A percentile compares a stretch with the other conserved stretches of the same genome.
phyloP scores from a whole-genome alignment of 2,888 invertebrate species.

The Cosmia trapezina region DNA sequence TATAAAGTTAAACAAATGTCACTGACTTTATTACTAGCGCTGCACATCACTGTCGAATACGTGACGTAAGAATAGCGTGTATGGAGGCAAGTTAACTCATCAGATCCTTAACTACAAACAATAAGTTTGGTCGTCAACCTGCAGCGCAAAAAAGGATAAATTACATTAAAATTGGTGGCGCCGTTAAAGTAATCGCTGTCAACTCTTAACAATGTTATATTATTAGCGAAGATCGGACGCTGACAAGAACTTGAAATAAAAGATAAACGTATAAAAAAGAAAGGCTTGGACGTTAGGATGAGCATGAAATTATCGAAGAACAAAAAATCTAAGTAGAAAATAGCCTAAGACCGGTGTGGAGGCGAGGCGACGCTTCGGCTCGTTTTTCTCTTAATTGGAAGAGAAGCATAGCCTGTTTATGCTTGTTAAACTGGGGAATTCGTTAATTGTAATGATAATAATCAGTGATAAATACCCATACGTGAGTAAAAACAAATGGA shows the following conservation, averaged over 20 bases:
- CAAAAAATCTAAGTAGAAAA: constrained; percentile 70
- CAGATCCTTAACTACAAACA: constrained; percentile 46
- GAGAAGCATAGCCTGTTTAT: constrained; percentile 60
- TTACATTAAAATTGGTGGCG: constrained; percentile 65
- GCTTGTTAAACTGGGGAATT: constrained; percentile 56
- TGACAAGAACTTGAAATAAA: constrained; percentile 52
- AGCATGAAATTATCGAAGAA: constrained; percentile 70
- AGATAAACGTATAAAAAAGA: constrained; percentile 62
- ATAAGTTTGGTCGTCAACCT: constrained; percentile 57
- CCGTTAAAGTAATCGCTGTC: constrained; percentile 62
- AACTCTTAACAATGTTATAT: constrained; percentile 63
- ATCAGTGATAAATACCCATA: constrained; percentile 58
- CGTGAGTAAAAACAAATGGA: constrained; percentile 49
- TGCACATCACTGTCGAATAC: constrained; percentile 32
- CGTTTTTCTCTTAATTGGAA: constrained; percentile 68
- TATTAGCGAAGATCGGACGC: constrained; percentile 55
- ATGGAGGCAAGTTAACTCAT: constrained; percentile 33
- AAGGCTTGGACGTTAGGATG: constrained; percentile 65
- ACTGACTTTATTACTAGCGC: constrained; percentile 51
- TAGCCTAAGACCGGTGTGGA: constrained; percentile 66
- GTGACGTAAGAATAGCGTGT: constrained; percentile 39
- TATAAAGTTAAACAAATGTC: constrained; percentile 53
- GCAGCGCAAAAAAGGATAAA: constrained; percentile 65
- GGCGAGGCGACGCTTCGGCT: constrained; percentile 63
- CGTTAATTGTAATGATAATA: constrained; percentile 65